These are phyloP conservation scores for Mellilla xanthometata DNA, from an alignment of 2,888 invertebrate genomes.

Conservation along the genomic window DNA sequence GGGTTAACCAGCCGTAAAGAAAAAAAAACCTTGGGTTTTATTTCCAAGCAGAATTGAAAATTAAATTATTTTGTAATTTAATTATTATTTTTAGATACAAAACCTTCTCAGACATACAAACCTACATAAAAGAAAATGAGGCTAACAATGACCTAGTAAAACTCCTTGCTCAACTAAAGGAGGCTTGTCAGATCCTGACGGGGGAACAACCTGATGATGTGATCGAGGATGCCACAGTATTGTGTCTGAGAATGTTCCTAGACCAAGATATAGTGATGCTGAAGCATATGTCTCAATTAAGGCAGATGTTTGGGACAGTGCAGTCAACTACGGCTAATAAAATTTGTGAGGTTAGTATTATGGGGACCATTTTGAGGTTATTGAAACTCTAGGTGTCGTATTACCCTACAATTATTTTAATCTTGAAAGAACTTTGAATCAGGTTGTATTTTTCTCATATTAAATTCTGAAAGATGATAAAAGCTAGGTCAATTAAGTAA, in stretches of 20 bases:
- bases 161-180: conserved; percentile 52
- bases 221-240: conserved; percentile 84
- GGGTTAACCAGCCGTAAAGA: no score
- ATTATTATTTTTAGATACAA: conserved; percentile 62
- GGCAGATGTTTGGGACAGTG: conserved; percentile 83
- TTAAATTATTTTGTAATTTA: no score
- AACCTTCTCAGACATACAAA: conserved; percentile 74
- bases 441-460: no score
- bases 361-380: no score
- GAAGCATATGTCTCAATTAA: conserved; percentile 81
- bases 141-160: conserved; percentile 54
- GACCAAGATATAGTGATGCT: conserved; percentile 82
- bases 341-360: conserved; percentile 77
- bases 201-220: conserved; percentile 82
- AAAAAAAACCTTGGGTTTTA: no score
- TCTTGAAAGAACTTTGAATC: no score
- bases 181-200: conserved; percentile 63
- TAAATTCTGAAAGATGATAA: no score
- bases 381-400: no score
- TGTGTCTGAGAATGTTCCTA: conserved; percentile 84
- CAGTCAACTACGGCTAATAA: conserved; percentile 77
- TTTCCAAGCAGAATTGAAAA: no score
- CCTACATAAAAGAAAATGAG: conserved; percentile 64
- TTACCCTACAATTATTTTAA: no score
- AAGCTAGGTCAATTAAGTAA: no score